Conservation (phyloP, 2,888 invertebrate genomes). For the Oligia fasciuncula region DNA sequence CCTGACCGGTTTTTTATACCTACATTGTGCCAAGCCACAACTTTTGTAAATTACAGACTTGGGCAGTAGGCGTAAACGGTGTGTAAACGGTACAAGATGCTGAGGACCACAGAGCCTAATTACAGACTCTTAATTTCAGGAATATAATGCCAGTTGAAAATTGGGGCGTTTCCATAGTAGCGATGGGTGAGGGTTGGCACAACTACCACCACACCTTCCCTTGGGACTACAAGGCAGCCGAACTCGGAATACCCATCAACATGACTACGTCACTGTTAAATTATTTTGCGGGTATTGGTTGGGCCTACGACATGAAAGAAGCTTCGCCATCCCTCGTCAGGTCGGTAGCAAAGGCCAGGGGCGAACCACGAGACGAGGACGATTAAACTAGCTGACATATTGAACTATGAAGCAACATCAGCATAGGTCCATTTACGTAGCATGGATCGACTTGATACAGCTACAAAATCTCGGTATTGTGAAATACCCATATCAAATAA, state of each 20-base stretch:
- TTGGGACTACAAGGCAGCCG: slow-evolving; percentile 97
- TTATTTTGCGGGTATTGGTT: slow-evolving; percentile 92
- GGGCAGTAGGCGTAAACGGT: no score
- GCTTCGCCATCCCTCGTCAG: slow-evolving; percentile 90
- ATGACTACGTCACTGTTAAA: slow-evolving; percentile 93
- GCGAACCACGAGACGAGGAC: slow-evolving; percentile 74
- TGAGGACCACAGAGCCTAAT: background rate
- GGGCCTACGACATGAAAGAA: slow-evolving; percentile 94
- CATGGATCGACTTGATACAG: background rate
- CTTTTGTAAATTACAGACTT: background rate
- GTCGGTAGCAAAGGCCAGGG: slow-evolving; percentile 88
- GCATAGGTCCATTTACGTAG: background rate
- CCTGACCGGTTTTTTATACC: background rate
- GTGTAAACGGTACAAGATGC: background rate
- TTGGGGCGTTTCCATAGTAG: slow-evolving; percentile 92
- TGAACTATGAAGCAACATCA: background rate
- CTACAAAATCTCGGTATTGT: background rate
- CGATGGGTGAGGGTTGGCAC: slow-evolving; percentile 97
- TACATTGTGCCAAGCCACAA: background rate
- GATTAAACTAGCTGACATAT: slow-evolving; percentile 20
- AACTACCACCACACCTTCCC: slow-evolving; percentile 98
- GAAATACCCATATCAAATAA: slow-evolving; percentile 2
- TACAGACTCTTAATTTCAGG: slow-evolving; percentile 81
- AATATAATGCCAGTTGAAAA: slow-evolving; percentile 95
- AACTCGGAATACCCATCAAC: slow-evolving; percentile 94